Conservation (phyloP, 2,888 invertebrate genomes). For the Aphidius colemani region DNA sequence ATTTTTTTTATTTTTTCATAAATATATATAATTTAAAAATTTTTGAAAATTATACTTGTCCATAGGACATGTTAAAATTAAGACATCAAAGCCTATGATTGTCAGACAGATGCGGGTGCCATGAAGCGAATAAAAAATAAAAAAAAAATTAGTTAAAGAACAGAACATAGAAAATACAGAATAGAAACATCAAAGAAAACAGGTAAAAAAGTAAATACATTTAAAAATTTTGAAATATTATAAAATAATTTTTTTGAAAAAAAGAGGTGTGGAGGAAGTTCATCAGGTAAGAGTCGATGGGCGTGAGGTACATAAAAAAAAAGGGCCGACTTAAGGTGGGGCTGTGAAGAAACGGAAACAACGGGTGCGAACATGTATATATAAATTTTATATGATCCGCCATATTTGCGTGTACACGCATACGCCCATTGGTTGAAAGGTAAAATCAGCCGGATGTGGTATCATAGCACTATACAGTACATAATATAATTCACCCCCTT, state of each 20-base stretch:
- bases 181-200: not conserved
- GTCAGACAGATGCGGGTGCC: constrained; percentile 5
- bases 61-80: too few species aligned
- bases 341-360: constrained; percentile 27
- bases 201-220: constrained; percentile 9
- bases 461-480: not conserved
- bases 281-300: constrained; percentile 6
- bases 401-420: constrained; percentile 22
- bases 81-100: too few species aligned
- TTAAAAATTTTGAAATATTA: not conserved
- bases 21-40: too few species aligned
- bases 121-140: not conserved
- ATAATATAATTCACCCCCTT: constrained; percentile 6
- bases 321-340: constrained; percentile 20
- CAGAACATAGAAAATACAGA: not conserved
- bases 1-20: not conserved
- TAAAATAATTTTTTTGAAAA: too few species aligned
- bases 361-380: constrained; percentile 24
- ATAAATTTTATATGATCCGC: constrained; percentile 13
- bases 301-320: constrained; percentile 25
- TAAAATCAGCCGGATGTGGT: constrained; percentile 24
- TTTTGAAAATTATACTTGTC: too few species aligned
- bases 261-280: constrained; percentile 15
- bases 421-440: constrained; percentile 22
- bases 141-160: not conserved